Percentiles rank a stretch among this genome's conserved stretches.
These are phyloP conservation scores for Ophioderma brevispina DNA, from an alignment of 35 echinoderm and acorn worm species.

Conservation along the genomic window DNA sequence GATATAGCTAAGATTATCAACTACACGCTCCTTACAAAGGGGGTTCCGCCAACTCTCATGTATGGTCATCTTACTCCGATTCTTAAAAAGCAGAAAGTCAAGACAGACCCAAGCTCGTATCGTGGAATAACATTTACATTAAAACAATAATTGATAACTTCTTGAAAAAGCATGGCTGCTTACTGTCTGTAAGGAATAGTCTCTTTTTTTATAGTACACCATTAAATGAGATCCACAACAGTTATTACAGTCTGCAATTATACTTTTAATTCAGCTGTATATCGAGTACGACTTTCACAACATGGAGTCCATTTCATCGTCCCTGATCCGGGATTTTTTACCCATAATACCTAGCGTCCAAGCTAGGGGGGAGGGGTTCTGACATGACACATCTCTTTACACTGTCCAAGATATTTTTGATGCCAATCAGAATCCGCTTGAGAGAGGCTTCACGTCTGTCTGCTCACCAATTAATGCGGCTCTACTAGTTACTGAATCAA, in stretches of 20 bases:
- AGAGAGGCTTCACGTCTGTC: not conserved
- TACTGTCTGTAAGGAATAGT: not conserved
- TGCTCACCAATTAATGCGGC: not conserved
- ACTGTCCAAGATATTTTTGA: too few relatives aligned
- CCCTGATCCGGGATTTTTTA: too few relatives aligned
- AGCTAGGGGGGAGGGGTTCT: too few relatives aligned
- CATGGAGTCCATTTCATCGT: too few relatives aligned
- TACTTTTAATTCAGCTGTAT: too few relatives aligned
- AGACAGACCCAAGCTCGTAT: not conserved
- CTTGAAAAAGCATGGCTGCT: not conserved
- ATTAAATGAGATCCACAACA: too few relatives aligned
- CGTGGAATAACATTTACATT: not conserved
- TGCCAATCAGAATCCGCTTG: not conserved
- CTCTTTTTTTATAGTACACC: too few relatives aligned
- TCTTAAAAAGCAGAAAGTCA: not conserved
- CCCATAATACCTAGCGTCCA: too few relatives aligned
- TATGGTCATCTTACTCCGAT: not conserved
- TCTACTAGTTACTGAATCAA: not conserved
- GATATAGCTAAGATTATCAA: not conserved
- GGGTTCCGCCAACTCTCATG: not conserved
- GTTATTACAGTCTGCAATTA: too few relatives aligned
- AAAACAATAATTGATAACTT: not conserved
- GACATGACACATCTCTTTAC: too few relatives aligned
- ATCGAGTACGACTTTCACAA: too few relatives aligned
- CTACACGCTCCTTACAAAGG: not conserved